Evolutionary conservation across 2,113 vertebrate species (phyloP).

Genomic region (Lepidothrix coronata): DNA sequence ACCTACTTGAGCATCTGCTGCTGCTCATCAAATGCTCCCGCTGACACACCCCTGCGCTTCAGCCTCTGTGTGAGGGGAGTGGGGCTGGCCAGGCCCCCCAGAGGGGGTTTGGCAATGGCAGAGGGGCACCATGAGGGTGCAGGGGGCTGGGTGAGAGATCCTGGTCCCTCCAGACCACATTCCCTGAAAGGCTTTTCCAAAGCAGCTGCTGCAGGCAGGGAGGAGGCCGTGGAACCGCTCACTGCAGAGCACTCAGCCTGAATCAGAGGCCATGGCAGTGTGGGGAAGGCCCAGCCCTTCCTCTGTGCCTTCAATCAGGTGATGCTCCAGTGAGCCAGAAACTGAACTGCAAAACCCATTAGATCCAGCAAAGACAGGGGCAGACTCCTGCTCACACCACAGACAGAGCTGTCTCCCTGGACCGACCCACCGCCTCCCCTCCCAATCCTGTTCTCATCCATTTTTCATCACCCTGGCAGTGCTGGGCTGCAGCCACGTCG

Average conservation of each 20-base stretch:
- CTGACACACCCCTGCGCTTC: rapidly evolving
- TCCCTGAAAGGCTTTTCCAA: neutral
- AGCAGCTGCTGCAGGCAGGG: neutral
- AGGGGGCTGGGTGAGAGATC: neutral
- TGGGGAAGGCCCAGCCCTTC: neutral
- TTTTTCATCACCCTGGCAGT: neutral
- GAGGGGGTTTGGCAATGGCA: neutral
- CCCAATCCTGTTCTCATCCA: neutral
- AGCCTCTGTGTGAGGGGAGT: neutral
- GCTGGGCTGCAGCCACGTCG: rapidly evolving
- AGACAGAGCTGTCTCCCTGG: neutral
- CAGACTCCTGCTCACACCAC: neutral
- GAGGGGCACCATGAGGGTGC: neutral
- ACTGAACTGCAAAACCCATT: neutral
- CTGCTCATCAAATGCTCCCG: neutral
- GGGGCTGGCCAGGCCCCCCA: neutral
- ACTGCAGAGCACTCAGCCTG: neutral
- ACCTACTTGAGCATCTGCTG: neutral
- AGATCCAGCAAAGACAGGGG: neutral
- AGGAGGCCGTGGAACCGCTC: neutral
- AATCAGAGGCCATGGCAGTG: neutral
- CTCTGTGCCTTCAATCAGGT: neutral
- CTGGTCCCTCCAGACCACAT: neutral
- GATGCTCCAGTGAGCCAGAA: constrained; percentile 47
- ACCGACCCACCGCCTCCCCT: neutral